Evolutionary conservation across 2,888 invertebrate species (phyloP).

Genomic region (Napeogenes sylphis): DNA sequence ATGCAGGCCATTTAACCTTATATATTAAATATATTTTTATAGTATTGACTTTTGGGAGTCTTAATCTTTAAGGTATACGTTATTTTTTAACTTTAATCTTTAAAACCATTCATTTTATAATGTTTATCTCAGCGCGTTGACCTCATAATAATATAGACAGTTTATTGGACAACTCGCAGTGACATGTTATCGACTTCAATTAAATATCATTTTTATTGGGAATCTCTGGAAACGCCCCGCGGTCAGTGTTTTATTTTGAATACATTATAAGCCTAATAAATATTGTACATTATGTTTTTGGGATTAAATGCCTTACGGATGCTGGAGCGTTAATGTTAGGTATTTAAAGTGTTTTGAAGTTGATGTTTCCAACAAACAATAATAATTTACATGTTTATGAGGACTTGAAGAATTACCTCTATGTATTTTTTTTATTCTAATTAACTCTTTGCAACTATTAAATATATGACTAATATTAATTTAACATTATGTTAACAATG

Average conservation of each 20-base stretch:
- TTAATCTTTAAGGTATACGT: too few relatives aligned
- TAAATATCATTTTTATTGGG: slow-evolving; percentile 76
- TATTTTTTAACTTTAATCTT: too few relatives aligned
- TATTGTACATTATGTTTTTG: slow-evolving; percentile 1
- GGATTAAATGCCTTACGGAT: background rate
- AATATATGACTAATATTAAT: too few relatives aligned
- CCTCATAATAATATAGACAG: slow-evolving; percentile 67
- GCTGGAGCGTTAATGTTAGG: background rate
- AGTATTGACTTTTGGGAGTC: too few relatives aligned
- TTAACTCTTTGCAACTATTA: too few relatives aligned
- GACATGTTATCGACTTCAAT: slow-evolving; percentile 72
- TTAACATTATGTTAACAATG: too few relatives aligned
- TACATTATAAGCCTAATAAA: slow-evolving; percentile 3
- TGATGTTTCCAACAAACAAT: background rate
- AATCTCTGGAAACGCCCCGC: slow-evolving; percentile 63
- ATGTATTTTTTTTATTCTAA: too few relatives aligned
- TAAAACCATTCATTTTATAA: slow-evolving; percentile 24
- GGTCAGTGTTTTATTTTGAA: slow-evolving; percentile 47
- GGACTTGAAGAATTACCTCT: too few relatives aligned
- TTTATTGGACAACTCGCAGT: slow-evolving; percentile 71
- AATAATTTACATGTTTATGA: too few relatives aligned
- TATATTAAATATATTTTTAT: too few relatives aligned
- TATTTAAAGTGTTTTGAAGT: background rate
- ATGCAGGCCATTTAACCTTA: too few relatives aligned
- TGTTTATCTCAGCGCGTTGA: slow-evolving; percentile 58